These are phyloP conservation scores for Nibea coibor DNA, from an alignment of 2,113 vertebrate species.

Conservation along the genomic window DNA sequence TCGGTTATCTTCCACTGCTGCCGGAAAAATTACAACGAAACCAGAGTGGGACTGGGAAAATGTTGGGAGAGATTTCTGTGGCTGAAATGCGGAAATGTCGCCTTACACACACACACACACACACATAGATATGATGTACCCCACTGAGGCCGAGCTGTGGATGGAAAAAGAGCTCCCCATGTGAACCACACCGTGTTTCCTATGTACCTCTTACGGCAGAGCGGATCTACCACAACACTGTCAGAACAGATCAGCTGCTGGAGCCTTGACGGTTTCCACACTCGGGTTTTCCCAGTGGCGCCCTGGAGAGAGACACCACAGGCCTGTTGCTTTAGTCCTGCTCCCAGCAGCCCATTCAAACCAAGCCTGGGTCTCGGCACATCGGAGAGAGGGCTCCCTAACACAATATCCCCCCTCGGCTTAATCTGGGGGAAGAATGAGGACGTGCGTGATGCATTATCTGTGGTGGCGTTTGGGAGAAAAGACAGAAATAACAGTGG, in stretches of 20 bases:
- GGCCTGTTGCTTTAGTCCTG: conserved; percentile 77
- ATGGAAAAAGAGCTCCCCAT: conserved; percentile 59
- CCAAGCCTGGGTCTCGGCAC: conserved; percentile 31
- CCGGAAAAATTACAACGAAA: not conserved
- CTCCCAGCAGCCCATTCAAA: conserved; percentile 49
- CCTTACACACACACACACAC: conserved; percentile 23
- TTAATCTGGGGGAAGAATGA: conserved; percentile 70
- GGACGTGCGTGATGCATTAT: conserved; percentile 60
- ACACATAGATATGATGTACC: conserved; percentile 6
- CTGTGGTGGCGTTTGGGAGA: conserved; percentile 52
- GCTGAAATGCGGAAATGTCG: conserved; percentile 34
- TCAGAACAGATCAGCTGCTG: conserved; percentile 74
- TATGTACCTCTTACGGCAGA: conserved; percentile 75
- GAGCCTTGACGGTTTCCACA: conserved; percentile 67
- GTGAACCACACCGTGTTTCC: conserved; percentile 72
- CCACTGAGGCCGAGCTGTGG: conserved; percentile 40
- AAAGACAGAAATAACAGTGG: conserved; percentile 68
- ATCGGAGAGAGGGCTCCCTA: conserved; percentile 34
- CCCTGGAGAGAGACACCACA: conserved; percentile 59
- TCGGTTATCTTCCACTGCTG: not conserved
- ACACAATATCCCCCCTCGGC: conserved; percentile 58
- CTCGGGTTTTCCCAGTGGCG: conserved; percentile 50
- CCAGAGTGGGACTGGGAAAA: conserved; percentile 18
- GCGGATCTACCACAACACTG: conserved; percentile 79
- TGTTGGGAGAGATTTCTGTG: conserved; percentile 27